phyloP scores from a whole-genome alignment of 2,113 vertebrate genomes.

The Columbina picui region DNA sequence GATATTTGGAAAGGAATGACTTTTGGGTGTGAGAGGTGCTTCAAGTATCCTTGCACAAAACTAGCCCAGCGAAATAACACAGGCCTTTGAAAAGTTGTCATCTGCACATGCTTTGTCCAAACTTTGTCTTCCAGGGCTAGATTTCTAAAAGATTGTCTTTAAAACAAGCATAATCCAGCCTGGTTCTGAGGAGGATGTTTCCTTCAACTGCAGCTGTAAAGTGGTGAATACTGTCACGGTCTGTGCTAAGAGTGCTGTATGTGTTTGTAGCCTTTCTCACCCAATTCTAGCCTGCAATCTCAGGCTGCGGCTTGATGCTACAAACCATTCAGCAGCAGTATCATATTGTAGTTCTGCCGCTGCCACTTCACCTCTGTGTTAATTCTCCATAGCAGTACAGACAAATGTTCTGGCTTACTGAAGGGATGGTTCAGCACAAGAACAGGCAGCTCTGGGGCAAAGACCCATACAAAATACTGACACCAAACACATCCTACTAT shows the following conservation, averaged over 20 bases:
- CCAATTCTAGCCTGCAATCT: neutral
- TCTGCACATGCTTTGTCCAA: neutral
- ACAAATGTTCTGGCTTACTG: neutral
- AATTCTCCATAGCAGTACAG: neutral
- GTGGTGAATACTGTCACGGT: neutral
- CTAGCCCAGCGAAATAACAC: neutral
- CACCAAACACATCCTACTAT: neutral
- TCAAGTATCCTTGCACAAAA: neutral
- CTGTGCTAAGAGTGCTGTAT: neutral
- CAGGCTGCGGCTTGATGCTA: neutral
- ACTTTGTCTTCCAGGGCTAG: neutral
- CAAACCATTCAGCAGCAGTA: neutral
- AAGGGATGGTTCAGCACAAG: neutral
- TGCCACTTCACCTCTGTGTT: neutral
- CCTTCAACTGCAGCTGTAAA: neutral
- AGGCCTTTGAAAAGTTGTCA: neutral
- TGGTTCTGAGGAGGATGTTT: neutral
- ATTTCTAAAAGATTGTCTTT: neutral
- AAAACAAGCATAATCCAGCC: neutral
- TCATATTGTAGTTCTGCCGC: neutral
- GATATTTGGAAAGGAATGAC: neutral
- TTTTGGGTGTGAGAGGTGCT: neutral
- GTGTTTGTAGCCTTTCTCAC: neutral
- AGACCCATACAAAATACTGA: neutral
- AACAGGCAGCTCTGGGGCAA: neutral